phyloP scores from a whole-genome alignment of 2,113 vertebrate species.

The Otolemur garnettii region DNA sequence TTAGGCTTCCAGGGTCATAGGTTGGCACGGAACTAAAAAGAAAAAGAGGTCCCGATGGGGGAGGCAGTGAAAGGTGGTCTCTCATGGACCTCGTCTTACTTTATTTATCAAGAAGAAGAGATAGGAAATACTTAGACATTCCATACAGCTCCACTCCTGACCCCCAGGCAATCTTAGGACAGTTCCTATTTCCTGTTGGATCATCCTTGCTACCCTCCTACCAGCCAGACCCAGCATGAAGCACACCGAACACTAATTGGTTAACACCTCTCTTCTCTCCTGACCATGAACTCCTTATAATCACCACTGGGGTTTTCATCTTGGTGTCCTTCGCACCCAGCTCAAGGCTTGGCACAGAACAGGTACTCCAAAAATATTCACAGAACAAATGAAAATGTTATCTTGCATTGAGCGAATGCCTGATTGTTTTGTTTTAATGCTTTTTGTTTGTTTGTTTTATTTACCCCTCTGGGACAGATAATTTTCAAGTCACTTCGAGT shows the following conservation, averaged over 20 bases:
- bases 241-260: neutral
- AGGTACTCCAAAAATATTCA: conserved; percentile 37
- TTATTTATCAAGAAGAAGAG: conserved; percentile 60
- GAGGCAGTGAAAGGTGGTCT: conserved; percentile 35
- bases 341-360: neutral
- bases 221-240: conserved; percentile 43
- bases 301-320: neutral
- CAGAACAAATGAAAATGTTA: conserved; percentile 39
- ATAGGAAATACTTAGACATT: conserved; percentile 33
- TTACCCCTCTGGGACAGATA: neutral
- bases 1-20: conserved; percentile 63
- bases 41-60: neutral
- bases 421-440: neutral
- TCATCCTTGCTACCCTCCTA: neutral
- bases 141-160: neutral
- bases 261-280: neutral
- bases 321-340: neutral
- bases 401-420: neutral
- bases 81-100: neutral
- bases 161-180: conserved; percentile 34
- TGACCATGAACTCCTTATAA: neutral
- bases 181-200: conserved; percentile 44
- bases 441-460: neutral
- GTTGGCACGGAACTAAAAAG: conserved; percentile 53
- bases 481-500: neutral